Percentiles rank a stretch among this genome's conserved stretches.
phyloP scores from a whole-genome alignment of 2,113 vertebrate genomes.

The Alethe diademata region DNA sequence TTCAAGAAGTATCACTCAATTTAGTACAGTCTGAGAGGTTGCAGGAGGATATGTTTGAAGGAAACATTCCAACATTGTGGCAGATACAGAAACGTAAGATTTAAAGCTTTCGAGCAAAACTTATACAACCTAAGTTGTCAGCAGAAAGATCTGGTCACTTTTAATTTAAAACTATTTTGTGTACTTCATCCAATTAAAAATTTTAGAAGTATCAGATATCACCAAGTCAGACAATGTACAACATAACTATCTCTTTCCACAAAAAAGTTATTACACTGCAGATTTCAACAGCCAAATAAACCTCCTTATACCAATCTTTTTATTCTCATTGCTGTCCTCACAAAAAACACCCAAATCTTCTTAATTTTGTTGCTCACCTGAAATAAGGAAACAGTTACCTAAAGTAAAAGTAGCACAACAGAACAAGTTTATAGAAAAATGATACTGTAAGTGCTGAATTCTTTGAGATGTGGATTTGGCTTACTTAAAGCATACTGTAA shows the following conservation, averaged over 20 bases:
- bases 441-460: conserved; percentile 29
- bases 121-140: conserved; percentile 84
- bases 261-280: conserved; percentile 3
- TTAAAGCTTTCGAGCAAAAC: conserved; percentile 84
- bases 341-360: conserved; percentile 14
- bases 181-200: conserved; percentile 68
- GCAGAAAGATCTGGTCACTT: conserved; percentile 77
- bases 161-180: conserved; percentile 57
- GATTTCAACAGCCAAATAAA: conserved; percentile 29
- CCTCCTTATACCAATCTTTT: conserved; percentile 10
- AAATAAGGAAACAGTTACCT: conserved; percentile 5
- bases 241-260: conserved; percentile 19
- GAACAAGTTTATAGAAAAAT: not conserved
- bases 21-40: conserved; percentile 84
- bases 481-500: conserved; percentile 35
- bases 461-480: conserved; percentile 57
- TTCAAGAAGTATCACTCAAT: conserved; percentile 83
- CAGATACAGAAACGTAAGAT: conserved; percentile 81
- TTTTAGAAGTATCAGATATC: conserved; percentile 45
- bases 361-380: conserved; percentile 36
- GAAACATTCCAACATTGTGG: conserved; percentile 82
- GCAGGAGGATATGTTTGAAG: conserved; percentile 82
- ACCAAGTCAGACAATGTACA: conserved; percentile 49
- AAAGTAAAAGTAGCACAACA: not conserved
- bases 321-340: conserved; percentile 27